phyloP scores from a whole-genome alignment of 2,888 invertebrate genomes.

The Polydrusus tereticollis region DNA sequence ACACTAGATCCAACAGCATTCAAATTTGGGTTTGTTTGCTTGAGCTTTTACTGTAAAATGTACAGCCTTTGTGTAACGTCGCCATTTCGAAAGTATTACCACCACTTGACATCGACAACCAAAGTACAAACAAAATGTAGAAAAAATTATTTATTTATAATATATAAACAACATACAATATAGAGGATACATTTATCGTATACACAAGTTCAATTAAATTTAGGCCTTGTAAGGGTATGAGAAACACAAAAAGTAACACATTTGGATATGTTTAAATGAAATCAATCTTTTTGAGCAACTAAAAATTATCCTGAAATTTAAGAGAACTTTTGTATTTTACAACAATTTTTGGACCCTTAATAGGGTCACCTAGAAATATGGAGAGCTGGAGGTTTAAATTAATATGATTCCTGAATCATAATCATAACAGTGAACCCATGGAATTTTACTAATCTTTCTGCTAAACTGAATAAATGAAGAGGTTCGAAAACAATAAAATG shows the following conservation, averaged over 20 bases:
- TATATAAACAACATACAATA: slow-evolving; percentile 43
- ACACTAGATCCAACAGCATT: no score
- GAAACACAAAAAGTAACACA: neutral
- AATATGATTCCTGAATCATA: slow-evolving; percentile 5
- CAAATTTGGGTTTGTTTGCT: no score
- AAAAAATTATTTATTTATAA: slow-evolving; percentile 29
- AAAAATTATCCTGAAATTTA: neutral
- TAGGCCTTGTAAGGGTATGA: neutral
- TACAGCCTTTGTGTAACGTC: neutral
- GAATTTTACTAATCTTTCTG: neutral
- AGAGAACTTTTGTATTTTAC: slow-evolving; percentile 16
- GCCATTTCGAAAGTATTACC: neutral
- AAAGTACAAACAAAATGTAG: slow-evolving; percentile 8
- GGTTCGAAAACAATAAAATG: no score
- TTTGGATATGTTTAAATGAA: neutral
- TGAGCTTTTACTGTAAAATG: no score
- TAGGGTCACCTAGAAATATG: slow-evolving; percentile 8
- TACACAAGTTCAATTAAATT: slow-evolving; percentile 25
- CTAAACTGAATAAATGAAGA: neutral
- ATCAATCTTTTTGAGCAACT: neutral
- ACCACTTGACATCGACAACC: neutral
- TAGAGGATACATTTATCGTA: slow-evolving; percentile 37
- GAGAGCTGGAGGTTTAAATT: neutral
- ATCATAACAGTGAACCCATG: no score
- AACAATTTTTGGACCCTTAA: slow-evolving; percentile 23